These are phyloP conservation scores for Perodicticus potto DNA, from an alignment of 2,797 vertebrate genomes.

Conservation along the genomic window DNA sequence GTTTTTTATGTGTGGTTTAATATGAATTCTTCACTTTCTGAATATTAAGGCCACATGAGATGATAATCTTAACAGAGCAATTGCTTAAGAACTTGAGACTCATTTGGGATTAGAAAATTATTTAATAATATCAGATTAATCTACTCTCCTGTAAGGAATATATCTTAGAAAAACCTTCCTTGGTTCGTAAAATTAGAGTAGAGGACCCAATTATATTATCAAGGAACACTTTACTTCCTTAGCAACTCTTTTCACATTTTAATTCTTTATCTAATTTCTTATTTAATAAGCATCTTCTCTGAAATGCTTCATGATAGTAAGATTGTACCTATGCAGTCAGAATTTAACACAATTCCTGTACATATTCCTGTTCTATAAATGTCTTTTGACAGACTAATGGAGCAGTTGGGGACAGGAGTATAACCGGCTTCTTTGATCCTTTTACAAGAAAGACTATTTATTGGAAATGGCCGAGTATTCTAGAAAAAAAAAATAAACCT, in stretches of 20 bases:
- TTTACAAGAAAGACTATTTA: not conserved
- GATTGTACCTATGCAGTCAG: not conserved
- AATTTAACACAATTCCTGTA: not conserved
- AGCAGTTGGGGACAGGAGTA: not conserved
- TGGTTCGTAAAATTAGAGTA: not conserved
- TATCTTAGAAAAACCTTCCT: not conserved
- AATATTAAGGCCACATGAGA: not conserved
- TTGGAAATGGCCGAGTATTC: not conserved
- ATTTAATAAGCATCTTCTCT: not conserved
- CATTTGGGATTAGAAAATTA: not conserved
- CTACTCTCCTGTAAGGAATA: not conserved
- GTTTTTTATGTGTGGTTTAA: not conserved
- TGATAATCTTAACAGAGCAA: not conserved
- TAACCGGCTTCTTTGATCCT: not conserved
- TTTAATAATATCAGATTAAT: not conserved
- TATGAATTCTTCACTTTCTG: not conserved
- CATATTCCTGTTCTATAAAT: not conserved
- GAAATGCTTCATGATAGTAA: not conserved
- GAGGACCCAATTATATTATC: not conserved
- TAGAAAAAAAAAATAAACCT: not conserved
- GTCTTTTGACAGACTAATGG: not conserved
- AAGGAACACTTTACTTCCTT: not conserved
- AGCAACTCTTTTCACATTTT: not conserved
- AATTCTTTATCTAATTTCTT: slow-evolving; percentile 24
- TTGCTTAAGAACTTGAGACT: not conserved